phyloP scores from a whole-genome alignment of 2,888 invertebrate species.

The Heliconius erato region DNA sequence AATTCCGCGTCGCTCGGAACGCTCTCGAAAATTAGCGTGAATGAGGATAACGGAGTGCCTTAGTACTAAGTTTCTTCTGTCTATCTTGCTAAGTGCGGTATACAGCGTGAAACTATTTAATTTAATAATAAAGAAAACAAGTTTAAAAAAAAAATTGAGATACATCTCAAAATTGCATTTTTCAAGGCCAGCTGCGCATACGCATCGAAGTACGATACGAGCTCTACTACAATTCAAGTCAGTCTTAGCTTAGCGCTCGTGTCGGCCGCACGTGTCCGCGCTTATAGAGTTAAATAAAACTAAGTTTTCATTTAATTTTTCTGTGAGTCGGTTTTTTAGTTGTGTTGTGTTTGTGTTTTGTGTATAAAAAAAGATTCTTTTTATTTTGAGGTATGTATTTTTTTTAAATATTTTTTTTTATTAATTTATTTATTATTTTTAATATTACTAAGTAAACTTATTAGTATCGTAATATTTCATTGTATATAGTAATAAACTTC shows the following conservation, averaged over 20 bases:
- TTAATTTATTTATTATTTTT: neutral
- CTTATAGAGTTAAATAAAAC: slow-evolving; percentile 16
- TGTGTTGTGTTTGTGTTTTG: slow-evolving; percentile 44
- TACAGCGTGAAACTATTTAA: neutral
- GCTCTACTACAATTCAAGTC: slow-evolving; percentile 50
- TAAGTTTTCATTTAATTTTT: neutral
- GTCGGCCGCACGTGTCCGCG: slow-evolving; percentile 49
- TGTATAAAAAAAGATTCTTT: slow-evolving; percentile 22
- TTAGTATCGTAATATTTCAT: neutral
- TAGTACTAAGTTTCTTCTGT: neutral
- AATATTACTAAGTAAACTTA: neutral
- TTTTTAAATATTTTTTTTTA: neutral
- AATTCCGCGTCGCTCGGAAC: neutral
- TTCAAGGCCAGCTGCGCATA: slow-evolving; percentile 67
- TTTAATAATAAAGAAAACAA: slow-evolving; percentile 5
- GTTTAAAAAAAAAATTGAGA: slow-evolving; percentile 58
- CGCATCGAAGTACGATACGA: slow-evolving; percentile 56
- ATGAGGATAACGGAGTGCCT: neutral
- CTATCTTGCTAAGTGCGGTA: too few relatives aligned
- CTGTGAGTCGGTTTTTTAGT: slow-evolving; percentile 23
- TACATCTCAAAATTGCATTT: slow-evolving; percentile 75
- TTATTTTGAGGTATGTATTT: slow-evolving; percentile 27
- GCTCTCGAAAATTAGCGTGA: too few relatives aligned
- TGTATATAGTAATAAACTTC: neutral
- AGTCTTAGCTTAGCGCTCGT: slow-evolving; percentile 65